phyloP scores from a whole-genome alignment of 2,113 vertebrate species.

The Hydropotes inermis region DNA sequence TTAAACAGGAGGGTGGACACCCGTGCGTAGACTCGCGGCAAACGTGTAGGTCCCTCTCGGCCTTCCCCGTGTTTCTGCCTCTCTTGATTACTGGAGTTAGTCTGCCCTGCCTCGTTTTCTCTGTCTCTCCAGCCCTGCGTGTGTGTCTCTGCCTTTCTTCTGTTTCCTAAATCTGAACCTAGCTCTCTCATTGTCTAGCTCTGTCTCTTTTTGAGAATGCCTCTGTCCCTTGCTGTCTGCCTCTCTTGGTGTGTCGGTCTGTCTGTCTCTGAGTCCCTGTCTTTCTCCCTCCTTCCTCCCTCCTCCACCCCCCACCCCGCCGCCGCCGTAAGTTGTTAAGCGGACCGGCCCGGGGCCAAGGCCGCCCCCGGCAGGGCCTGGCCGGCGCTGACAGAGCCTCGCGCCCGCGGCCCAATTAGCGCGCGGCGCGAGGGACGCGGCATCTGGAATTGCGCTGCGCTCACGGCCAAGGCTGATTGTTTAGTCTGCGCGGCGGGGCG shows the following conservation, averaged over 20 bases:
- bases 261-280: background rate
- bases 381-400: constrained; percentile 86
- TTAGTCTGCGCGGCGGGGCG: constrained; percentile 94
- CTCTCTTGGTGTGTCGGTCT: background rate
- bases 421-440: constrained; percentile 85
- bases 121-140: background rate
- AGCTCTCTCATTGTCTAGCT: background rate
- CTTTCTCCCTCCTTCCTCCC: constrained; percentile 54
- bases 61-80: background rate
- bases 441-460: constrained; percentile 96
- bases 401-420: constrained; percentile 92
- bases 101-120: background rate
- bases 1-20: background rate
- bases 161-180: background rate
- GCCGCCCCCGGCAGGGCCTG: constrained; percentile 82
- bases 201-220: background rate
- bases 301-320: constrained; percentile 76
- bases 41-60: constrained; percentile 74
- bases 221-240: background rate
- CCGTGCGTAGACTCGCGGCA: constrained; percentile 76
- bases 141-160: background rate
- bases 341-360: constrained; percentile 81
- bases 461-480: constrained; percentile 98
- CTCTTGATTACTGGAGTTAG: fast-evolving
- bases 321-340: constrained; percentile 81